Percentiles rank a stretch among this genome's conserved stretches.
Evolutionary conservation across 1,140 invertebrate genomes (phyloP).

Genomic region (Lerema accius): DNA sequence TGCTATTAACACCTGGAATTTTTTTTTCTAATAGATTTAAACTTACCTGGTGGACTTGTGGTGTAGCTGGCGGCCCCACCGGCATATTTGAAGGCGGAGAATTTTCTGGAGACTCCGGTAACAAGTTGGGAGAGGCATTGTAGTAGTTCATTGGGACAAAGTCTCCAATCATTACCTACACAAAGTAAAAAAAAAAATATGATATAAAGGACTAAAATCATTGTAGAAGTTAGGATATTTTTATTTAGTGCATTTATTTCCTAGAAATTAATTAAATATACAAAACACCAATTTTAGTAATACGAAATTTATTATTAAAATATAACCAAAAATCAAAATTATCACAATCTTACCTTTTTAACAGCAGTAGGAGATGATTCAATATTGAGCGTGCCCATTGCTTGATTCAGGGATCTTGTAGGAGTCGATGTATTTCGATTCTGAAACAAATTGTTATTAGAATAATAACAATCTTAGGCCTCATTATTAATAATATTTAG

Average conservation of each 20-base stretch:
- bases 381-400: slow-evolving; percentile 56
- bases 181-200: slow-evolving; percentile 23
- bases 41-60: slow-evolving; percentile 67
- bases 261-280: too few relatives aligned
- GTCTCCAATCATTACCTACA: slow-evolving; percentile 61
- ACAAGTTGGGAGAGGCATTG: slow-evolving; percentile 41
- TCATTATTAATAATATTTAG: not conserved
- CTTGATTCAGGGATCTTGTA: slow-evolving; percentile 55
- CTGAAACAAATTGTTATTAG: slow-evolving; percentile 45
- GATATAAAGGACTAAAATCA: not conserved
- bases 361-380: slow-evolving; percentile 59
- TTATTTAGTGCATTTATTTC: too few relatives aligned
- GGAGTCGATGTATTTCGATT: slow-evolving; percentile 62
- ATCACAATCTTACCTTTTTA: slow-evolving; percentile 53
- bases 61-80: slow-evolving; percentile 37
- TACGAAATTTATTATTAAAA: too few relatives aligned
- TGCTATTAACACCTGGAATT: too few relatives aligned
- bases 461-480: not conserved
- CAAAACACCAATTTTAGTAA: too few relatives aligned
- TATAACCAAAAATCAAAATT: not conserved
- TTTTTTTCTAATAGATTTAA: slow-evolving; percentile 34
- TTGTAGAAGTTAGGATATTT: too few relatives aligned
- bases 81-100: slow-evolving; percentile 53
- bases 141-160: slow-evolving; percentile 67
- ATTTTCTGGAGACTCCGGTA: slow-evolving; percentile 61